These are phyloP conservation scores for Dastarcus helophoroides DNA, from an alignment of 2,888 invertebrate species.

Conservation along the genomic window DNA sequence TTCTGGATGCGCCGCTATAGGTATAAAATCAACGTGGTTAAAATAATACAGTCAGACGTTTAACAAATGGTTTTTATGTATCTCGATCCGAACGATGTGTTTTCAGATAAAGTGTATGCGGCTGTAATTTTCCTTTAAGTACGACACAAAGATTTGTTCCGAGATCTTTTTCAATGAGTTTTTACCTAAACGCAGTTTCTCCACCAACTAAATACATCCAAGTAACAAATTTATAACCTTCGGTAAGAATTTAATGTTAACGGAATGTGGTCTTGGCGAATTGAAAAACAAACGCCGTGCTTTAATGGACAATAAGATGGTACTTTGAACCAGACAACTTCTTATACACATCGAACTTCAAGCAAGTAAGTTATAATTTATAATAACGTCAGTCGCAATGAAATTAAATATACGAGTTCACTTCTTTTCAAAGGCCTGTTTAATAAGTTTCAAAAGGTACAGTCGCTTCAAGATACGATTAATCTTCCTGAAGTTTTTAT, in stretches of 20 bases:
- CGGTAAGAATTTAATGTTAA: conserved; percentile 32
- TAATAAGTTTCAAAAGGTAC: conserved; percentile 7
- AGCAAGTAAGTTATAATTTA: conserved; percentile 34
- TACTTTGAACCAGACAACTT: conserved; percentile 34
- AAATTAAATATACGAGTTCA: conserved; percentile 29
- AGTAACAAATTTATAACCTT: conserved; percentile 31
- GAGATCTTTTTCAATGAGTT: conserved; percentile 15
- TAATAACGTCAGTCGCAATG: conserved; percentile 31
- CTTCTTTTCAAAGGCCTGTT: conserved; percentile 23
- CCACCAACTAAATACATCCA: conserved; percentile 17
- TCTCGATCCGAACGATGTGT: too few relatives aligned
- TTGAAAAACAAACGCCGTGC: conserved; percentile 33
- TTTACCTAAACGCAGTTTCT: conserved; percentile 14
- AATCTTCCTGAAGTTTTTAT: too few relatives aligned
- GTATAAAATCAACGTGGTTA: too few relatives aligned
- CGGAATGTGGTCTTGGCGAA: conserved; percentile 32
- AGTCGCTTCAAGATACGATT: too few relatives aligned
- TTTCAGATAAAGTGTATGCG: conserved; percentile 16
- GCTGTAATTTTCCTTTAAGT: conserved; percentile 19
- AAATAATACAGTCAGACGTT: too few relatives aligned
- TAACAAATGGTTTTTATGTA: too few relatives aligned
- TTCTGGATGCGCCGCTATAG: too few relatives aligned
- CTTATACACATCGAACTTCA: conserved; percentile 26
- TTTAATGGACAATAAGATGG: conserved; percentile 35
- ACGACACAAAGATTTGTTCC: conserved; percentile 20